These are phyloP conservation scores for Drosophila sucinea DNA, from an alignment of 1,140 invertebrate genomes.

Conservation along the genomic window DNA sequence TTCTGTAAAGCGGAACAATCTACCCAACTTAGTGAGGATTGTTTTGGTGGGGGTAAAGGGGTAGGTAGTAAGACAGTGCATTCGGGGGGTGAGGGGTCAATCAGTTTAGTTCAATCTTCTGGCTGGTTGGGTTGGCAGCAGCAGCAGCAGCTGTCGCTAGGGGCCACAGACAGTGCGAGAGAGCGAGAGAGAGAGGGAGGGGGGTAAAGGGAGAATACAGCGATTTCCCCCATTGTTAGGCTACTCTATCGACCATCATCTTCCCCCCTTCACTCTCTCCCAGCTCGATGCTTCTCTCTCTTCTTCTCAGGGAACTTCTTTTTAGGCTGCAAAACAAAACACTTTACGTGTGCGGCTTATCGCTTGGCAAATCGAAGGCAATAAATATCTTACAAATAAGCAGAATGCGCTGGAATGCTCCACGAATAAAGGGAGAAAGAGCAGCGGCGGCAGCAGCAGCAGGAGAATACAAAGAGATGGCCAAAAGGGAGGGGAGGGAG, in stretches of 20 bases:
- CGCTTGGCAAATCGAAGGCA: conserved; percentile 80
- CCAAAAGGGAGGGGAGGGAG: background rate
- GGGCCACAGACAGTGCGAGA: conserved; percentile 30
- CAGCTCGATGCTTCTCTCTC: conserved; percentile 17
- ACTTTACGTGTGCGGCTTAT: conserved; percentile 82
- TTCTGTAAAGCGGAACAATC: background rate
- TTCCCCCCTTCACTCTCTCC: conserved; percentile 47
- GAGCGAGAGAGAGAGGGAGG: background rate
- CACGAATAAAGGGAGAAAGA: conserved; percentile 13
- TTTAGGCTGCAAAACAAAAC: conserved; percentile 63
- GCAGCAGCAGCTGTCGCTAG: conserved; percentile 61
- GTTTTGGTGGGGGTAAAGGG: background rate
- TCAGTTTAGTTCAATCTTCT: conserved; percentile 5
- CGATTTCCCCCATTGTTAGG: conserved; percentile 48
- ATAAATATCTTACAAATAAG: conserved; percentile 84
- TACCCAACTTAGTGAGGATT: background rate
- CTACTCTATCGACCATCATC: conserved; percentile 18
- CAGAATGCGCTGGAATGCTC: conserved; percentile 82
- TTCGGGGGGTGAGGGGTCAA: background rate
- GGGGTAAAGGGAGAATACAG: conserved; percentile 8
- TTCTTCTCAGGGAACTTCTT: conserved; percentile 10
- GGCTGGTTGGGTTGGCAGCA: conserved; percentile 38
- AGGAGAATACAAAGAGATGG: background rate
- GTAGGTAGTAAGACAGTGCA: no score
- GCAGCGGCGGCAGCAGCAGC: background rate